Base-by-base conservation (phyloP, 2,113 vertebrate genomes). In the Scomber colias region DNA sequence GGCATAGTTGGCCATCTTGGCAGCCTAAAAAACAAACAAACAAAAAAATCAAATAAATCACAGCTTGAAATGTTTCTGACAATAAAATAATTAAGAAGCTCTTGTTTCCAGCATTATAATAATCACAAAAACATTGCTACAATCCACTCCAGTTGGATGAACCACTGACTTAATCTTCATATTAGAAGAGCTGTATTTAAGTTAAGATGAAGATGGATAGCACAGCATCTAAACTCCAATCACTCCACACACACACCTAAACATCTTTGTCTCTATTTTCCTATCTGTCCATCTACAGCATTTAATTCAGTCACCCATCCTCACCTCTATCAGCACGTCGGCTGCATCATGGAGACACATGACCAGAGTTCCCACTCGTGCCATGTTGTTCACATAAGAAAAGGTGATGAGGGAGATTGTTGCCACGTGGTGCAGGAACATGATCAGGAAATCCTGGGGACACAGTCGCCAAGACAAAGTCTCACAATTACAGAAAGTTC, bases 1-100 rank as follows among this genome's bases (percentile, higher is more conserved):
- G 94, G 97, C 97, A 56, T 99, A 99, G 92, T 99, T 99, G 90
- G 97, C 96, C 98, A 99, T 98, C 96, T 99, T 99, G 88, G 97
- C 97, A 93, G 97, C 97, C 98, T 99, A 70, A 91, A 95, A 92
- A 95, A 94, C 86, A 86, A 57, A 51, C 57, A 68, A 72, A 4
- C 14, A 65, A 30, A 19, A 70, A 75, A 76, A 56, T 17, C 8
- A 68, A 56, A 7, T 9, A 44, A 77, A 56, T 6, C 69, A 30
- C 17, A 48, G 19, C 35, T 68, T 51, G 4, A 50, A 74, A 44
- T n/a, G 50, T 15, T 21, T 50, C 44, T 40, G 12, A 55, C 24
- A 50, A 35, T 13, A 40, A 2, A 61, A 31, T 2, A 30, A 11
- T 35, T 12, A 16, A 45, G 48, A 70, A 75, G 19, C 40, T 71